These are phyloP conservation scores for Scolopax rusticola DNA, from an alignment of 2,797 vertebrate genomes.

Conservation along the genomic window DNA sequence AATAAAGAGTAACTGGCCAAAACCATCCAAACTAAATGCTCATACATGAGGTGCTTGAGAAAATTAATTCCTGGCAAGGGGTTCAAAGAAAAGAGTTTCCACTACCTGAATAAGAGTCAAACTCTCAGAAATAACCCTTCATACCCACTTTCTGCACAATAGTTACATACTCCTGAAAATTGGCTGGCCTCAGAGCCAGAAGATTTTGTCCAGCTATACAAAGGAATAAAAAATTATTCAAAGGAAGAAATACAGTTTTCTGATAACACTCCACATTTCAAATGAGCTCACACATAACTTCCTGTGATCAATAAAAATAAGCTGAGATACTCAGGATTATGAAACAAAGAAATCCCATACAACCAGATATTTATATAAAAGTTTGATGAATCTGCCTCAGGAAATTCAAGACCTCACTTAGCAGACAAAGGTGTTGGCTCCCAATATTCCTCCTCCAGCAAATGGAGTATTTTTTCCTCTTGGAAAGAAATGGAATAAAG, in stretches of 20 bases:
- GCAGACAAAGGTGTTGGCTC: background rate
- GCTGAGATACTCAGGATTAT: background rate
- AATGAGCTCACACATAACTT: background rate
- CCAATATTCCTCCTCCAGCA: background rate
- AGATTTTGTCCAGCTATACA: background rate
- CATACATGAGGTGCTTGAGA: rapidly evolving
- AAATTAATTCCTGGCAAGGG: background rate
- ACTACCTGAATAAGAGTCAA: background rate
- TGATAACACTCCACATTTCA: background rate
- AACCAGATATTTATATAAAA: background rate
- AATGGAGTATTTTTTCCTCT: background rate
- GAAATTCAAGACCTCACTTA: background rate
- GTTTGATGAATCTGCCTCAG: background rate
- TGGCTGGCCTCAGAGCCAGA: background rate
- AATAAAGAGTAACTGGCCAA: background rate
- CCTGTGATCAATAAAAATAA: background rate
- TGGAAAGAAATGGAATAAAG: background rate
- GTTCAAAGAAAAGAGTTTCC: background rate
- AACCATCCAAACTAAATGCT: background rate
- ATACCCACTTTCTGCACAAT: background rate
- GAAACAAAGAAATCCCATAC: background rate
- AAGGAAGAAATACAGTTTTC: background rate
- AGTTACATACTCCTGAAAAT: background rate
- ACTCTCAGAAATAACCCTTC: background rate
- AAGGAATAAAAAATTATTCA: background rate